Evolutionary conservation across 2,797 vertebrate genomes (phyloP).

Genomic region (Philypnodon macrostomus): DNA sequence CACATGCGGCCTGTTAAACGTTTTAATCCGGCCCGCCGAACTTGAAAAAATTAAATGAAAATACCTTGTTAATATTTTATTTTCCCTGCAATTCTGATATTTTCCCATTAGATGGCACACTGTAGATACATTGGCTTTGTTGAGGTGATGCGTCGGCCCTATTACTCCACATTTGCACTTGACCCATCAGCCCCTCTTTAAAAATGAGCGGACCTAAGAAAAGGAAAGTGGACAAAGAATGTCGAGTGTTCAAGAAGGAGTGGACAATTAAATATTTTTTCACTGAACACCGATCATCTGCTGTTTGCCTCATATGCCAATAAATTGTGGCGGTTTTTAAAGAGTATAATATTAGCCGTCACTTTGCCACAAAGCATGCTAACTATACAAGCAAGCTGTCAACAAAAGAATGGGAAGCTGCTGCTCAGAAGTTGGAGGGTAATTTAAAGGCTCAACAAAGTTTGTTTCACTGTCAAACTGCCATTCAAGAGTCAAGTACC

Average conservation of each 20-base stretch:
- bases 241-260: not conserved
- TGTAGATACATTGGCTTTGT: not conserved
- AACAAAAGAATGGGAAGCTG: conserved; percentile 11
- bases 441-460: too few species aligned
- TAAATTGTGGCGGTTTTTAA: conserved; percentile 28
- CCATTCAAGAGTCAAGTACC: too few species aligned
- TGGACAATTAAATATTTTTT: conserved; percentile 29
- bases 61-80: not conserved
- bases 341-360: conserved; percentile 29
- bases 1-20: too few species aligned
- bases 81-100: not conserved
- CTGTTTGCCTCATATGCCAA: conserved; percentile 33
- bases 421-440: too few species aligned
- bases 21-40: too few species aligned
- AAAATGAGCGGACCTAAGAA: not conserved
- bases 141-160: too few species aligned
- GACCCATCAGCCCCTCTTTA: not conserved
- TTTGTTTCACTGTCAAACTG: too few species aligned
- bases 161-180: not conserved
- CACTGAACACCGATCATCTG: conserved; percentile 18
- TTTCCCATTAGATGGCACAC: not conserved
- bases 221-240: conserved; percentile 8
- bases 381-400: conserved; percentile 27
- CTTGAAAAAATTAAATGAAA: too few species aligned
- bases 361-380: conserved; percentile 35